phyloP scores from a whole-genome alignment of 92 coral and sea anemone genomes.

The Phymanthus crucifer region DNA sequence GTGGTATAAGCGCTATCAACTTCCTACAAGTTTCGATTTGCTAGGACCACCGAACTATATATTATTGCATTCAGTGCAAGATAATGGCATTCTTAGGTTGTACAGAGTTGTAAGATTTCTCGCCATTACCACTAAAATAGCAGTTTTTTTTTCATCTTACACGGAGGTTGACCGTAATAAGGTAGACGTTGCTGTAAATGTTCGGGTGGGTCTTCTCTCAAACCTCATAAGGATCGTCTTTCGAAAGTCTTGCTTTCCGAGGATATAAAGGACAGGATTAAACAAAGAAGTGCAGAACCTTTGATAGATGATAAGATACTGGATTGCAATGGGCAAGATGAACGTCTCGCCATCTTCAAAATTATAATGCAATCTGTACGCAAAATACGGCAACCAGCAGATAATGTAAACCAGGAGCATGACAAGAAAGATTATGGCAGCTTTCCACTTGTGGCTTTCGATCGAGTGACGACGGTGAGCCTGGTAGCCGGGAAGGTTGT shows the following conservation, averaged over 20 bases:
- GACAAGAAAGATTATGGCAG: conserved; percentile 35
- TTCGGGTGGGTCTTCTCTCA: conserved; percentile 29
- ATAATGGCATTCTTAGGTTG: neutral
- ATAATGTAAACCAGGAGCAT: conserved; percentile 28
- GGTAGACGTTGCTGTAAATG: conserved; percentile 7
- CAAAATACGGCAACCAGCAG: conserved; percentile 46
- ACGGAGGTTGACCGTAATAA: conserved; percentile 20
- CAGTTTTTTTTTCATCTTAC: neutral
- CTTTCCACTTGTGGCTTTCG: conserved; percentile 44
- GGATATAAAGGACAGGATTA: conserved; percentile 65
- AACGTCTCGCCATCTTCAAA: conserved; percentile 5
- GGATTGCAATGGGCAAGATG: conserved; percentile 1
- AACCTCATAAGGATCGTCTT: conserved; percentile 32
- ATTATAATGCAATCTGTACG: conserved; percentile 31
- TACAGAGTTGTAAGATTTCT: neutral
- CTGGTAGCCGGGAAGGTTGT: conserved; percentile 29
- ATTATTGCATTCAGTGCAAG: too few relatives aligned
- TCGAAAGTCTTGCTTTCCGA: conserved; percentile 77
- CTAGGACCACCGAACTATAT: too few relatives aligned
- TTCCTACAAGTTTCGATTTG: too few relatives aligned
- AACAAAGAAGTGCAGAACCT: conserved; percentile 57
- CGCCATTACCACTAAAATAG: neutral
- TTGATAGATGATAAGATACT: conserved; percentile 31
- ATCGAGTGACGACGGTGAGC: neutral
- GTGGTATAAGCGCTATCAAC: too few relatives aligned